Evolutionary conservation across 53 echinoderm and acorn worm species (phyloP), one percentile per base, ranked within the genome.

Genomic region (Zoroaster sp.): DNA sequence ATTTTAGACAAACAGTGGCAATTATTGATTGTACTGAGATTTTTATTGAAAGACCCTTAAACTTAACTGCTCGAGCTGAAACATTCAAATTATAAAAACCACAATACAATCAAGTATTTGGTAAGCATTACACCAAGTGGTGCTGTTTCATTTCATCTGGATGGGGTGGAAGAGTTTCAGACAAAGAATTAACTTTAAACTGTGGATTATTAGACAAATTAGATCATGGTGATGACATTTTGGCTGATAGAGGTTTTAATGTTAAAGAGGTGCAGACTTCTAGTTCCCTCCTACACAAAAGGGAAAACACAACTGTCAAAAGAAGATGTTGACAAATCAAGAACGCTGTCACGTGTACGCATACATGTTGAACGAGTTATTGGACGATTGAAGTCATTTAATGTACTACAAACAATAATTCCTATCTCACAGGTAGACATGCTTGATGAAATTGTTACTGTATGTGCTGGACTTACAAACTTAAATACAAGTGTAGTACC

Each of bases 121-220:
- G 54, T 90, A 12, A 42, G 83, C 9, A 74, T 83, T 14, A 65
- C 90, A 72, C 90, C 75, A 14, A 73, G 83, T 37, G 90, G 85
- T 34, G 63, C 33, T 30, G 83, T 15, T 90, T 52, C 41, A 41
- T 90, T 34, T 90, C 90, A 40, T 7, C n/a, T 10, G 90, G 69
- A 31, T 90, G 85, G 90, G 85, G 90, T 25, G 90, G 90, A 30
- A 53, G 85, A 30, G 85, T 34, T 46, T 80, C 69, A 33, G 89
- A 89, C 54, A 89, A 89, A 70, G 44, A 51, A 32, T 13, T 89
- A 18, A 49, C 49, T 38, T 36, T 42, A 35, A 18, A 89, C 17
- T 36, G 47, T 12, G 39, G 40, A n/a, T 65, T 88, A 30, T 8
- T 88, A 3, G 40, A 63, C 68, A 88, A 77, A 2, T 70, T 88